These are phyloP conservation scores for Microhierax caerulescens DNA, from an alignment of 2,797 vertebrate species.

Conservation along the genomic window DNA sequence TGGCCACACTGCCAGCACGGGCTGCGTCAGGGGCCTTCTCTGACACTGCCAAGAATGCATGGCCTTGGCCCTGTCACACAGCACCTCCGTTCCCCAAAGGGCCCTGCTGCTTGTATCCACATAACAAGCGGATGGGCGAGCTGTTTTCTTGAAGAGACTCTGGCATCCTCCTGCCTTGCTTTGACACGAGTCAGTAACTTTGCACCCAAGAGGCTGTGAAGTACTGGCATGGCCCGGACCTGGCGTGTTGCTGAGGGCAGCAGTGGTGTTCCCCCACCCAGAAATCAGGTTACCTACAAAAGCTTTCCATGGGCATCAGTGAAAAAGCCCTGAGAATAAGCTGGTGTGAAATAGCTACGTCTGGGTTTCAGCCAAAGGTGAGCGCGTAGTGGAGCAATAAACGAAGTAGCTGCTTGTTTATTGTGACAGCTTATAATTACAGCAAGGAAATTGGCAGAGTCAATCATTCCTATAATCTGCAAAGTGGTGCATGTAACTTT, in stretches of 20 bases:
- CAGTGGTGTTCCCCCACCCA: not conserved
- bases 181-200: not conserved
- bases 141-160: too few relatives aligned
- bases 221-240: too few relatives aligned
- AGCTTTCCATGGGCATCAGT: not conserved
- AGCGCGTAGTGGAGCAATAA: not conserved
- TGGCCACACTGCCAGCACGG: rapidly evolving
- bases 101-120: not conserved
- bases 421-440: not conserved
- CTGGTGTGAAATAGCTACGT: not conserved
- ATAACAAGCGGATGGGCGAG: rapidly evolving
- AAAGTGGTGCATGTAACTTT: not conserved
- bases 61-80: not conserved
- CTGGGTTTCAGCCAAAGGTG: not conserved
- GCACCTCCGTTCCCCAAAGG: not conserved
- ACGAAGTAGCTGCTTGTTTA: not conserved
- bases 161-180: not conserved
- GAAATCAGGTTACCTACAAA: not conserved
- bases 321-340: not conserved
- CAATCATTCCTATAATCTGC: not conserved
- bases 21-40: not conserved
- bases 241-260: not conserved
- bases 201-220: not conserved
- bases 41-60: rapidly evolving
- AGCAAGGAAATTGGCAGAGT: not conserved